These are phyloP conservation scores for Illadopsis cleaveri DNA, from an alignment of 2,113 vertebrate species.

Conservation along the genomic window DNA sequence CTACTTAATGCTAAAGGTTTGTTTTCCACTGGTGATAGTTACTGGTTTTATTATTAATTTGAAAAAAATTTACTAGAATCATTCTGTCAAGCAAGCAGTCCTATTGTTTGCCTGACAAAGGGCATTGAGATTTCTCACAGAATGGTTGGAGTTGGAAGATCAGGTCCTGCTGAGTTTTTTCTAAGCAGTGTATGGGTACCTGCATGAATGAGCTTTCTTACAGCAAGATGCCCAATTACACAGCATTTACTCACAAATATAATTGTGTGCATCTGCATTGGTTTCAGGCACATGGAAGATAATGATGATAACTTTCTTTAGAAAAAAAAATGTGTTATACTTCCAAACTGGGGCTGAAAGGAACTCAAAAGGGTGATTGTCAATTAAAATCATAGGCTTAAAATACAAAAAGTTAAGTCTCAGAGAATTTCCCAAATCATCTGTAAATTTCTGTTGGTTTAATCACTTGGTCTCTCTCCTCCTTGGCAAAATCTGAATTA, in stretches of 20 bases:
- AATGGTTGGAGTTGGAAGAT: background rate
- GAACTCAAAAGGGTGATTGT: background rate
- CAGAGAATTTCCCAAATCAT: background rate
- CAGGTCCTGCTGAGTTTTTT: background rate
- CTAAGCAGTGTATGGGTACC: background rate
- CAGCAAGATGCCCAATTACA: background rate
- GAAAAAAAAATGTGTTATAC: background rate
- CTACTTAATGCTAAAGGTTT: background rate
- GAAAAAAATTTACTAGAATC: background rate
- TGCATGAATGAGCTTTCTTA: background rate
- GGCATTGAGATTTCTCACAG: background rate
- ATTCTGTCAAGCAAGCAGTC: background rate
- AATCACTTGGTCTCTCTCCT: background rate
- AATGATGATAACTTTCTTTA: background rate
- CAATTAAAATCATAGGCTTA: background rate
- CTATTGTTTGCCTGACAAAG: background rate
- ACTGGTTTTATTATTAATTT: background rate
- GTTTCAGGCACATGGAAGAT: background rate
- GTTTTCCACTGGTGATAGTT: background rate
- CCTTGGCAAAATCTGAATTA: background rate
- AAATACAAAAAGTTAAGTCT: background rate
- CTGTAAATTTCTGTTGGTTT: background rate
- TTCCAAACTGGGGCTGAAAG: background rate
- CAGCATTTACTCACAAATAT: background rate
- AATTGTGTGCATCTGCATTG: background rate